These are phyloP conservation scores for Leucoraja ocellata DNA, from an alignment of 2,797 vertebrate species.

Conservation along the genomic window DNA sequence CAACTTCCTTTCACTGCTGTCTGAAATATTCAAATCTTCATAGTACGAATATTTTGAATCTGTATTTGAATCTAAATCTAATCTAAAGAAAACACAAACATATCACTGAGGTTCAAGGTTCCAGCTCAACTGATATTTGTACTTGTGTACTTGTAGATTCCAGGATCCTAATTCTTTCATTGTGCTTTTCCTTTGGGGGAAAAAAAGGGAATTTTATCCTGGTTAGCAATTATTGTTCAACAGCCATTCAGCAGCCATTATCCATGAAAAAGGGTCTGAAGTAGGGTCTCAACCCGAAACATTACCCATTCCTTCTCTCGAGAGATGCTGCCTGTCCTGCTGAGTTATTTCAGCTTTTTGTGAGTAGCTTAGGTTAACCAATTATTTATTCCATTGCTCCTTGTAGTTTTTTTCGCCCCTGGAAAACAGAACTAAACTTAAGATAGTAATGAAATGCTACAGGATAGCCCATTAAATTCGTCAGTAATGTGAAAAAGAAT, in stretches of 20 bases:
- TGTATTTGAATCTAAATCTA: neutral
- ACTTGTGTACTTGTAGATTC: neutral
- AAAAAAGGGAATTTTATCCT: neutral
- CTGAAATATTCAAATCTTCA: neutral
- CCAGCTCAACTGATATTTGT: neutral
- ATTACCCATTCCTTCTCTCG: too few species aligned
- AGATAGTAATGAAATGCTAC: neutral
- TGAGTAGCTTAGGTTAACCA: neutral
- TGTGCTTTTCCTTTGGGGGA: neutral
- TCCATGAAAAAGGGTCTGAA: too few species aligned
- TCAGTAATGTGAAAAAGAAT: neutral
- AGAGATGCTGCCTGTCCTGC: too few species aligned
- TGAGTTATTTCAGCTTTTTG: too few species aligned
- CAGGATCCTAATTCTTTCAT: neutral
- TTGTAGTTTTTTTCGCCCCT: neutral
- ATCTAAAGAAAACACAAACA: too few species aligned
- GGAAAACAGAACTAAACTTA: neutral
- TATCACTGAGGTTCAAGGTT: neutral
- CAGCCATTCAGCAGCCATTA: neutral
- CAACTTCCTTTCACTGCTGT: neutral
- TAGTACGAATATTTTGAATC: neutral
- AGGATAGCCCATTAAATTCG: neutral
- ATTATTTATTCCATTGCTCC: neutral
- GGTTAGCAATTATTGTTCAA: neutral
- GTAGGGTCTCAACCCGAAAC: too few species aligned